Conservation (phyloP, 53 echinoderm and acorn worm genomes). For the Apostichopus leukothele region DNA sequence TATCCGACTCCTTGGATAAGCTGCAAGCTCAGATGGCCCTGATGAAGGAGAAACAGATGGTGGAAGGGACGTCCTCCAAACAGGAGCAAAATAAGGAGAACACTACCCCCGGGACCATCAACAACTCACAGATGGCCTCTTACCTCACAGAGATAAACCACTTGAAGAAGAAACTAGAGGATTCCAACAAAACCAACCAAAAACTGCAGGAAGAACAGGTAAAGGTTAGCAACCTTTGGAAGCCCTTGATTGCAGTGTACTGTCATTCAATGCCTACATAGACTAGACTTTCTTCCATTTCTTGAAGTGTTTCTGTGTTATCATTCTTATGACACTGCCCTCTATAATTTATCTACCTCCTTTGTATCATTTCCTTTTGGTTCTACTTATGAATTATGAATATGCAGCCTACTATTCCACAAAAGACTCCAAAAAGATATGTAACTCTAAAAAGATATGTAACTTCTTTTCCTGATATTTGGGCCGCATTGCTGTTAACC, state of each 20-base stretch:
- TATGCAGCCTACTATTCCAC: too few species aligned
- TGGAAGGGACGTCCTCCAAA: conserved; percentile 31
- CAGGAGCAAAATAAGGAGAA: conserved; percentile 29
- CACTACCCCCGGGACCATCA: conserved; percentile 15
- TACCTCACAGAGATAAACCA: conserved; percentile 45
- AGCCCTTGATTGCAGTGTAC: neutral
- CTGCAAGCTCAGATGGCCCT: conserved; percentile 81
- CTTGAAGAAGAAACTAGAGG: conserved; percentile 59
- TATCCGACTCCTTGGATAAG: conserved; percentile 62
- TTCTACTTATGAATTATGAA: too few species aligned
- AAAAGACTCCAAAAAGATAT: too few species aligned
- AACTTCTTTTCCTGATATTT: too few species aligned
- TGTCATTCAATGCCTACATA: neutral
- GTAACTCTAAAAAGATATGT: too few species aligned
- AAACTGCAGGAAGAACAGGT: conserved; percentile 65
- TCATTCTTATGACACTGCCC: too few species aligned
- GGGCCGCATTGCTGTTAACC: too few species aligned
- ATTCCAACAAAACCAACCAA: conserved; percentile 55
- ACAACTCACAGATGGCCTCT: neutral
- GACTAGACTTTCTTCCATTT: too few species aligned
- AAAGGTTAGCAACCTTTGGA: conserved; percentile 18
- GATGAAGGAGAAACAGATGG: conserved; percentile 68
- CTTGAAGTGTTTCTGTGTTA: too few species aligned
- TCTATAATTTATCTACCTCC: too few species aligned
- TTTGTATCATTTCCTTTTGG: too few species aligned